A percentile compares a stretch with the other conserved stretches of the same genome.
Conservation (phyloP, 2,113 vertebrate species). For the Hipposideros armiger region DNA sequence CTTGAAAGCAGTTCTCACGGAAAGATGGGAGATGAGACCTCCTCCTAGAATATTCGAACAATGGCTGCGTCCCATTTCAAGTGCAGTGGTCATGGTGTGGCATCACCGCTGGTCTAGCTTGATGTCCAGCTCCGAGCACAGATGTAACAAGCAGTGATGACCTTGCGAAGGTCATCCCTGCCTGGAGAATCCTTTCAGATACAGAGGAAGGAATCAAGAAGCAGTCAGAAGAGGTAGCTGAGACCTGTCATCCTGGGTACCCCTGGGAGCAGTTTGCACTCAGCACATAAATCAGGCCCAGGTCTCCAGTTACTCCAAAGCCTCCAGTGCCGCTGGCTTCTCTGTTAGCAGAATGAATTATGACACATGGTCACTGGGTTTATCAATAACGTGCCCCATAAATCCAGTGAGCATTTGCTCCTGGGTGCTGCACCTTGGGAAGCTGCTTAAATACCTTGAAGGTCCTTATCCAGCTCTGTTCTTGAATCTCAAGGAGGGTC, state of each 20-base stretch:
- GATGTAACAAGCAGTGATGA: neutral
- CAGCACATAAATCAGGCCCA: slow-evolving; percentile 23
- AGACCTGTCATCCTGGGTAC: neutral
- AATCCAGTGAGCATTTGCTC: slow-evolving; percentile 51
- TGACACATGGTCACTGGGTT: neutral
- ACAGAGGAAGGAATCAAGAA: neutral
- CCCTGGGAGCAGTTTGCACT: slow-evolving; percentile 43
- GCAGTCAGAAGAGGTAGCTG: neutral
- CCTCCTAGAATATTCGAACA: neutral
- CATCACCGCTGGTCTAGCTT: neutral
- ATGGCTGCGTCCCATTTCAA: neutral
- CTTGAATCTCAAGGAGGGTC: slow-evolving; percentile 63
- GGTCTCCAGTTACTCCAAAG: neutral
- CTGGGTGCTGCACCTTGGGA: neutral
- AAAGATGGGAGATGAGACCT: neutral
- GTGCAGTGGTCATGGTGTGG: neutral
- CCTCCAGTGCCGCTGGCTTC: neutral
- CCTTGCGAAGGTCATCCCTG: neutral
- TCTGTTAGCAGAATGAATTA: slow-evolving; percentile 26
- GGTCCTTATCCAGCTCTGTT: slow-evolving; percentile 43
- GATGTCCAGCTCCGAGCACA: neutral
- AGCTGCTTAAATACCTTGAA: slow-evolving; percentile 59
- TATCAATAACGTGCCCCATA: slow-evolving; percentile 53
- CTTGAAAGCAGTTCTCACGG: neutral
- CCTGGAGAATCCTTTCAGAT: neutral